These are phyloP conservation scores for Telenomus remus DNA, from an alignment of 1,140 invertebrate species.

Conservation along the genomic window DNA sequence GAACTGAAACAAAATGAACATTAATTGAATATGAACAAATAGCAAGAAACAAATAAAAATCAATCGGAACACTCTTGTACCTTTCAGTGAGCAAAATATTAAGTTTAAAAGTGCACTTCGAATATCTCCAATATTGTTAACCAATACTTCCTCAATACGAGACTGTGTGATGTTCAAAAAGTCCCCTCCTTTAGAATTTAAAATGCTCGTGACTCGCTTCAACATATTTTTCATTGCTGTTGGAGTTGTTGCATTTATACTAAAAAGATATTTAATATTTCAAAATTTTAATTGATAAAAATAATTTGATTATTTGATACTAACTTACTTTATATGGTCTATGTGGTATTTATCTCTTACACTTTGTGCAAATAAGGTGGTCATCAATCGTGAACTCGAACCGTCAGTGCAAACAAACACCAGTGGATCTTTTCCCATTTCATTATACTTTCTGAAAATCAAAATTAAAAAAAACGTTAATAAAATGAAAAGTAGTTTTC, in stretches of 20 bases:
- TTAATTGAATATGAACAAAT: neutral
- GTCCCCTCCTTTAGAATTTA: slow-evolving; percentile 74
- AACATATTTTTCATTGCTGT: slow-evolving; percentile 81
- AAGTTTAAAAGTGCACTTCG: slow-evolving; percentile 83
- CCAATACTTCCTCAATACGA: slow-evolving; percentile 80
- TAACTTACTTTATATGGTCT: slow-evolving; percentile 77
- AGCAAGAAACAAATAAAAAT: slow-evolving; percentile 29
- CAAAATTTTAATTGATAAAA: slow-evolving; percentile 11
- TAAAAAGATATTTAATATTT: slow-evolving; percentile 61
- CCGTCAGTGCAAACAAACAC: slow-evolving; percentile 83
- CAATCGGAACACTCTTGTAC: too few relatives aligned
- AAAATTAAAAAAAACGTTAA: too few relatives aligned
- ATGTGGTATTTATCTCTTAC: slow-evolving; percentile 79
- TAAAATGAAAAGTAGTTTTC: too few relatives aligned
- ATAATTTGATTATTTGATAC: neutral
- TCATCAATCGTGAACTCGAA: slow-evolving; percentile 76
- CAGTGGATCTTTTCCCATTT: slow-evolving; percentile 80
- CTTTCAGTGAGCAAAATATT: slow-evolving; percentile 82
- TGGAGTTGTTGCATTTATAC: slow-evolving; percentile 80
- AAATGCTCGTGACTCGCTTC: slow-evolving; percentile 78
- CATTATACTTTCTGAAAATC: slow-evolving; percentile 79
- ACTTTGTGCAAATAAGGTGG: slow-evolving; percentile 79
- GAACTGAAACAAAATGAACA: slow-evolving; percentile 41
- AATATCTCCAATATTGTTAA: slow-evolving; percentile 82
- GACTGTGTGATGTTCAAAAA: slow-evolving; percentile 75